Evolutionary conservation across 2,113 vertebrate species (phyloP).

Genomic region (Ciconia boyciana): DNA sequence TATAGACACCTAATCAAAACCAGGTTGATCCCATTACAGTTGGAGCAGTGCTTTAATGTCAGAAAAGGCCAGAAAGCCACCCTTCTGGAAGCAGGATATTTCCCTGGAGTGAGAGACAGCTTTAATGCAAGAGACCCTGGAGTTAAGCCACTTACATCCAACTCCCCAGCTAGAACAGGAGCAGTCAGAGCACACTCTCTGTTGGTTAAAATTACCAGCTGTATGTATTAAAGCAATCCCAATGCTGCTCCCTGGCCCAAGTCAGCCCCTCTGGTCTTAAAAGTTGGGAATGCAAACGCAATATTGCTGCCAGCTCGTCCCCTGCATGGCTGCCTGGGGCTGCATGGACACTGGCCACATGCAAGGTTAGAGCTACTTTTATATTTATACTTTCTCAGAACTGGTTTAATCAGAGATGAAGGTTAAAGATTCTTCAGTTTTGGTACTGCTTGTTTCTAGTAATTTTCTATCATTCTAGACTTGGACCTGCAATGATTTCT

Average conservation of each 20-base stretch:
- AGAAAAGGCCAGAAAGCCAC: not conserved
- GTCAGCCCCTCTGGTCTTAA: not conserved
- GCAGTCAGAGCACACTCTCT: not conserved
- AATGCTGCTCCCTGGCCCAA: not conserved
- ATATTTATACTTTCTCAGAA: not conserved
- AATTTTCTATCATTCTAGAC: not conserved
- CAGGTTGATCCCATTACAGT: not conserved
- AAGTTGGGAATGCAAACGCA: not conserved
- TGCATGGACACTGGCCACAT: rapidly evolving
- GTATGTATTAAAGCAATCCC: not conserved
- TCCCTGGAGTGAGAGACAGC: not conserved
- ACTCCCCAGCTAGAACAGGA: not conserved
- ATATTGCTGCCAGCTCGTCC: not conserved
- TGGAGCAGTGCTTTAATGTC: not conserved
- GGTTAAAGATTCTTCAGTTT: not conserved
- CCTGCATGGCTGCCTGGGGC: rapidly evolving
- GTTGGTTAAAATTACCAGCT: not conserved
- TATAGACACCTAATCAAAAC: not conserved
- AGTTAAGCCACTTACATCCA: not conserved
- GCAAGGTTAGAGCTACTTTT: not conserved
- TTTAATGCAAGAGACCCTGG: not conserved
- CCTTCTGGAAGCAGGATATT: not conserved
- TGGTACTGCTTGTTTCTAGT: not conserved
- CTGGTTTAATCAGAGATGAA: not conserved
- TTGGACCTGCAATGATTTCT: not conserved